phyloP scores from a whole-genome alignment of 2,888 invertebrate genomes.

The Spisula solida region DNA sequence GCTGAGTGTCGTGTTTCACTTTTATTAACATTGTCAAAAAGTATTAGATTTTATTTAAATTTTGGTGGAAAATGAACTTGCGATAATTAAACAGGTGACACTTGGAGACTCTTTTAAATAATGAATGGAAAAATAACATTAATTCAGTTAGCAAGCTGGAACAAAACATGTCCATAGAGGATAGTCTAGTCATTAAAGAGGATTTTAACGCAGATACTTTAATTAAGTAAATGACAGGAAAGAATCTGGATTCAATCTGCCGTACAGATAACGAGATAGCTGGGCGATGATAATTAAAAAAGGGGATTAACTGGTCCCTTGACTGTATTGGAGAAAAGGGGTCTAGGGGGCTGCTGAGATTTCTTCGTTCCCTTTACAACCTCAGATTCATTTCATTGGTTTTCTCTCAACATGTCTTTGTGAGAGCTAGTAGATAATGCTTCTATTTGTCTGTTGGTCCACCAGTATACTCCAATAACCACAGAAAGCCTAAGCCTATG shows the following conservation, averaged over 20 bases:
- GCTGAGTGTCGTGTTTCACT: constrained; percentile 1
- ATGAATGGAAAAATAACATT: constrained; percentile 10
- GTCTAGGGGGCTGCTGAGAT: background rate
- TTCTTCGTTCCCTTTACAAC: background rate
- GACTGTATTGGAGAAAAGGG: constrained; percentile 13
- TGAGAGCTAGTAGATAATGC: no score
- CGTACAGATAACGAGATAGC: constrained; percentile 1
- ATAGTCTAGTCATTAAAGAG: constrained; percentile 13
- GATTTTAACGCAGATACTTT: constrained; percentile 19
- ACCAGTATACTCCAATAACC: no score
- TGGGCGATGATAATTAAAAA: background rate
- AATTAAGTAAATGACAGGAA: constrained; percentile 17
- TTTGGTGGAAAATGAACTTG: background rate
- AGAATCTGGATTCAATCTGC: constrained; percentile 21
- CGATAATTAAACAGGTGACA: constrained; percentile 14
- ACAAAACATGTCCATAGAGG: constrained; percentile 1
- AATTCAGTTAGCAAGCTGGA: background rate
- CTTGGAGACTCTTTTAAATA: background rate
- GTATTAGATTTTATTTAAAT: background rate
- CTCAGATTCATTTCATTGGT: background rate
- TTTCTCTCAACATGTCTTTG: background rate
- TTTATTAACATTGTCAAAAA: constrained; percentile 14
- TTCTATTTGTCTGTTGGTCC: no score
- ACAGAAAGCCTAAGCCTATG: no score
- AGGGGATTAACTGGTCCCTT: constrained; percentile 20